Evolutionary conservation across 2,888 invertebrate species (phyloP), one percentile per base, ranked within the genome.

Genomic region (Eretmocerus hayati): DNA sequence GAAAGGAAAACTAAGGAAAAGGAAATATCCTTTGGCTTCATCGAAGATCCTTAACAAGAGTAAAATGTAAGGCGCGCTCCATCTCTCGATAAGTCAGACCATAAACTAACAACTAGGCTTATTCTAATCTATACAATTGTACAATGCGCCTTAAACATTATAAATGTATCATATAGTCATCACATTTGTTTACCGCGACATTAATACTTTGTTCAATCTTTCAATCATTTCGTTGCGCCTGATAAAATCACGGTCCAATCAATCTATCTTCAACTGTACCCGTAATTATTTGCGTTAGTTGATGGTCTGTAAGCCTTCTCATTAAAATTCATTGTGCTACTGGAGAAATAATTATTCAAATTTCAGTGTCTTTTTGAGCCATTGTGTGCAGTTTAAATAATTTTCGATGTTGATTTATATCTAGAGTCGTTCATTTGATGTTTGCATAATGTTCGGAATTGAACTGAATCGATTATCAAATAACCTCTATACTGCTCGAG

Each of bases 111-210:
- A 59, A 54, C 56, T 65, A 63, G 55, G 54, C 64, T 66, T 65
- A 69, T 59, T 59, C 63, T 67, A 67, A 58, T 61, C 62, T 69
- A 65, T 67, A 66, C 67, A 68, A 70, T 65, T 69, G 62, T 67
- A 70, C 65, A 71, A 66, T 59, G 58, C 57, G 57, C 59, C 55
- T 59, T 59, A 58, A 49, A 58, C 36, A 50, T 56, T 60, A 62
- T 59, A 52, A 41, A 23, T 50, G 48, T 57, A 56, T 52, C n/a
- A 49, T 56, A 57, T 61, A 54, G 58, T 61, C 57, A 64, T 62
- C 58, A 65, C 61, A 63, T 53, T 58, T 57, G 42, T 58, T 54
- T 42, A 39, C 50, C 50, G 55, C 58, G 55, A 52, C 47, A 56
- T 44, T 57, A 60, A 58, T 59, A 58, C 58, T 60, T 58, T 55